These are phyloP conservation scores for Lates calcarifer DNA, from an alignment of 2,113 vertebrate genomes.

Conservation along the genomic window DNA sequence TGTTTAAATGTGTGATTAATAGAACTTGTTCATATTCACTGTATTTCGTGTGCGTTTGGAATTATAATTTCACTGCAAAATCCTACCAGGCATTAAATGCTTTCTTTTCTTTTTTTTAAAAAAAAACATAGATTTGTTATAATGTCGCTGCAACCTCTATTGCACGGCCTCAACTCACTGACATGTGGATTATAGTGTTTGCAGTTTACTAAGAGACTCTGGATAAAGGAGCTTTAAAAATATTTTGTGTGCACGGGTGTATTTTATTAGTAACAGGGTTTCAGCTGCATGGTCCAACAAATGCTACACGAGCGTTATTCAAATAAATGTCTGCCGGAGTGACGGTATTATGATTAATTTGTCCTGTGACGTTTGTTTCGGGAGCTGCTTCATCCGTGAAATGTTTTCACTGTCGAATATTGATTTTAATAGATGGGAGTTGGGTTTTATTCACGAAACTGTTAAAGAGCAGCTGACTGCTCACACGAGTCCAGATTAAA, in stretches of 20 bases:
- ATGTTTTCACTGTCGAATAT: not conserved
- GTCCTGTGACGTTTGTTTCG: not conserved
- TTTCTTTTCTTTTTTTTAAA: not conserved
- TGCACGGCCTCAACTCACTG: slow-evolving; percentile 1
- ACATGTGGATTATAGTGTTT: slow-evolving; percentile 30
- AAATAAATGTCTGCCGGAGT: slow-evolving; percentile 33
- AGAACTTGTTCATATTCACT: slow-evolving; percentile 41
- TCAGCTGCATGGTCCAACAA: not conserved
- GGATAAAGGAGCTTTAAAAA: slow-evolving; percentile 27
- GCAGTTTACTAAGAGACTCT: slow-evolving; percentile 39
- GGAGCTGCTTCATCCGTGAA: not conserved
- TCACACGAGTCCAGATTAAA: slow-evolving; percentile 7
- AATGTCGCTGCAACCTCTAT: slow-evolving; percentile 19
- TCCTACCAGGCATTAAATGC: slow-evolving; percentile 7
- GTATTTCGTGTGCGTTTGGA: slow-evolving; percentile 55
- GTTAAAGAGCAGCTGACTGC: not conserved
- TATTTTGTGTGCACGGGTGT: slow-evolving; percentile 29
- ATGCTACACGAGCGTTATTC: not conserved
- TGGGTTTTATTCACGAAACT: not conserved
- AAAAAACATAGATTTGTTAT: slow-evolving; percentile 21
- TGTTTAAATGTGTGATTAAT: slow-evolving; percentile 35
- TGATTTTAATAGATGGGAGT: not conserved
- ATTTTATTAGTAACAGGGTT: slow-evolving; percentile 3
- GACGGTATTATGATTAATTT: not conserved
- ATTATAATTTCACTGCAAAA: slow-evolving; percentile 27